phyloP scores from a whole-genome alignment of 2,888 invertebrate species.

The Patella depressa region DNA sequence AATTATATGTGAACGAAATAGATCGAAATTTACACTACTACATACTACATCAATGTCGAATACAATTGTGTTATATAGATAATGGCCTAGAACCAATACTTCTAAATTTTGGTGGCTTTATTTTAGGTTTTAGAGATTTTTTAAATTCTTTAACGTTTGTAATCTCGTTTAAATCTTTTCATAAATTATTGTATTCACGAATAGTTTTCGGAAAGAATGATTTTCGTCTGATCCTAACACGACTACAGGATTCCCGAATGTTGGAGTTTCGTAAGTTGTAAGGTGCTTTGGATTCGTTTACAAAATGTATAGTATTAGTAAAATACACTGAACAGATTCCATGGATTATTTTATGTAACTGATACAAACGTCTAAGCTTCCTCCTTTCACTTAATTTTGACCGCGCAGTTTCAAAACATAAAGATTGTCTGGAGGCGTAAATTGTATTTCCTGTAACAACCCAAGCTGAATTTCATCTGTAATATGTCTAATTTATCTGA shows the following conservation, averaged over 20 bases:
- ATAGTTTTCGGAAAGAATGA: slow-evolving; percentile 1
- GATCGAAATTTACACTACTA: not conserved
- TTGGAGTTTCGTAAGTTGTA: too few relatives aligned
- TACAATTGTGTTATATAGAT: not conserved
- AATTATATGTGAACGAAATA: not conserved
- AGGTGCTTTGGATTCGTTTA: too few relatives aligned
- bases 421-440: not conserved
- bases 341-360: not conserved
- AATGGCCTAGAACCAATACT: not conserved
- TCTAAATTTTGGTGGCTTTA: not conserved
- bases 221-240: not conserved
- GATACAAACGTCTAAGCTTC: not conserved
- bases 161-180: not conserved
- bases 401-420: not conserved
- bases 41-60: not conserved
- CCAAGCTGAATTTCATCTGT: not conserved
- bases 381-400: not conserved
- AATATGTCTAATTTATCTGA: not conserved
- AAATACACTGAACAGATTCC: not conserved
- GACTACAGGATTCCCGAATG: not conserved
- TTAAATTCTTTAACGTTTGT: too few relatives aligned
- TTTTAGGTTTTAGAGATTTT: not conserved
- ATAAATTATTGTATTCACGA: not conserved
- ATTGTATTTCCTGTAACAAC: not conserved
- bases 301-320: not conserved